A percentile compares a stretch with the other conserved stretches of the same genome.
Conservation (phyloP, 2,113 vertebrate genomes). For the Barbus barbus region DNA sequence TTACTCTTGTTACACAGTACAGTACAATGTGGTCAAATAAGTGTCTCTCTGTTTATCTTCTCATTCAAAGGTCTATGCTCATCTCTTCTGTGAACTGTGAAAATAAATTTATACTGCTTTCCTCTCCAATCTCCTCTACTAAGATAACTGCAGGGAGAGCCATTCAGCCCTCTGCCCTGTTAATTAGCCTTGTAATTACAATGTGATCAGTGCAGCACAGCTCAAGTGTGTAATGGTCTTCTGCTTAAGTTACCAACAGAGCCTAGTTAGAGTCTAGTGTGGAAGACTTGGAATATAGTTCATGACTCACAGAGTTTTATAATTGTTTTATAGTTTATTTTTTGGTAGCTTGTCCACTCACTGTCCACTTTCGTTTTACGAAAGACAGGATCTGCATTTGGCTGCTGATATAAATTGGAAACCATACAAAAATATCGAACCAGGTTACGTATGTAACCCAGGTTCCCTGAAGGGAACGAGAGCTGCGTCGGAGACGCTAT, state of each 20-base stretch:
- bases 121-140: neutral
- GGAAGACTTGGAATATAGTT: neutral
- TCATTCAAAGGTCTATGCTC: slow-evolving; percentile 36
- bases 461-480: no score
- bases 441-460: no score
- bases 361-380: neutral
- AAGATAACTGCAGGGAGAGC: slow-evolving; percentile 31
- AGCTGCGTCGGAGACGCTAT: no score
- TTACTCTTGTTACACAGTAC: neutral
- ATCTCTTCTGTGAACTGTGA: slow-evolving; percentile 19
- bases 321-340: neutral
- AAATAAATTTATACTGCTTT: neutral
- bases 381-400: neutral
- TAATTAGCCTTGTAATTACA: slow-evolving; percentile 54
- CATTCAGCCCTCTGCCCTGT: slow-evolving; percentile 44
- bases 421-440: neutral
- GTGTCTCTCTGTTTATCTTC: slow-evolving; percentile 14
- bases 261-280: neutral
- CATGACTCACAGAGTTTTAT: neutral
- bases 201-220: slow-evolving; percentile 18
- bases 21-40: neutral
- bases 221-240: slow-evolving; percentile 27
- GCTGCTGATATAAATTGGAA: neutral
- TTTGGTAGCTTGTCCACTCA: neutral
- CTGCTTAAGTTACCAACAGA: slow-evolving; percentile 10